Base-by-base conservation (phyloP, 2,113 vertebrate genomes). In the Tenrec ecaudatus region DNA sequence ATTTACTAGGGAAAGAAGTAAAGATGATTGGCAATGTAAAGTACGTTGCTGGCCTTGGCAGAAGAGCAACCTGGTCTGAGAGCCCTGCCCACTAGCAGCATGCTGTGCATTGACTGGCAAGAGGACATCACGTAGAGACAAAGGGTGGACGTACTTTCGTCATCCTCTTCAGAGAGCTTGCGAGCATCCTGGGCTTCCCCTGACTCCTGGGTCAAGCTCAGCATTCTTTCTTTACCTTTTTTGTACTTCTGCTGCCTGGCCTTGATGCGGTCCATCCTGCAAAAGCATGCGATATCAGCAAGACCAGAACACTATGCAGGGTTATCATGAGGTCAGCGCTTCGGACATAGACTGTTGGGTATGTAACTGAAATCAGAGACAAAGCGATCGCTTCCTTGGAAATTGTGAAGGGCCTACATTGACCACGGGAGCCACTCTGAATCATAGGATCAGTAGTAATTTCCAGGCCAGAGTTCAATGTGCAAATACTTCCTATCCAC, bases 221-320 rank as follows among this genome's bases (percentile, higher is more conserved):
- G 97, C 99, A 99, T 99, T 98, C 98, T 99, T 97, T 99, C 99
- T 98, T 99, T 99, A 94, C 99, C 99, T 97, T 99, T 99, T 98
- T 99, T 99, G 97, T 99, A 99, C 96, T 99, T 99, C 97, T 99
- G 98, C 97, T 99, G 99, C 82, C 99, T 98, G 96, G 99, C 99
- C 98, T 99, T 99, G 98, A 99, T 99, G 95, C 98, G 99, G 94
- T 99, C 99, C 99, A 99, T 99, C 98, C 99, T 99, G 77, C 25
- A 96, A 97, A 97, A 95, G 14, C 76, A 93, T 94, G 95, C 1
- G 92, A 57, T 40, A 20, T 57, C 40, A 64, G 62, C 36, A 47
- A 83, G 16, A 33, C 57, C 73, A 66, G 80, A 68, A 86, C 2
- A 66, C 19, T 22, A 19, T 0, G 36, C 29, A 6, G 5, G 9